Conservation (phyloP, 2,797 vertebrate genomes). For the Channa striata region DNA sequence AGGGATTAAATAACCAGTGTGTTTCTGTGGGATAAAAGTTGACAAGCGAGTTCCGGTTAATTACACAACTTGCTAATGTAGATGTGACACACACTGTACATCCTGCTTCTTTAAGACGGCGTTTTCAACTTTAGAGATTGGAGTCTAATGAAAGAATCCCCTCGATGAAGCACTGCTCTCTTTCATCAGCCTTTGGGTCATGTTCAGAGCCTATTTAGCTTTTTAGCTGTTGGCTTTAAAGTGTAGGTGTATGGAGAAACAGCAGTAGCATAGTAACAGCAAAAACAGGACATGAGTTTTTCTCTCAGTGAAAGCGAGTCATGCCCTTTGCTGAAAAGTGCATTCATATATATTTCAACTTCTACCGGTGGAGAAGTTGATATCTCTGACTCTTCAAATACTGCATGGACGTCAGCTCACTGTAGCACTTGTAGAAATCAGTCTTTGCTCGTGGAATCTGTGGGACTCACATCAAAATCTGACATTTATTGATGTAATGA, state of each 20-base stretch:
- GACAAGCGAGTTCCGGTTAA: slow-evolving; percentile 20
- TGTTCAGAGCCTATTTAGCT: neutral
- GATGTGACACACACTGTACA: neutral
- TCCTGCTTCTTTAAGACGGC: neutral
- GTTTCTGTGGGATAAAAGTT: slow-evolving; percentile 23
- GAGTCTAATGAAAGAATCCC: neutral
- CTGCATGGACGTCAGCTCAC: neutral
- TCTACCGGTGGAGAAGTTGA: neutral
- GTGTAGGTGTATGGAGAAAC: slow-evolving; percentile 11
- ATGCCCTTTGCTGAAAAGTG: slow-evolving; percentile 7
- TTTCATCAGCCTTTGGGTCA: neutral
- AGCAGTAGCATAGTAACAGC: neutral
- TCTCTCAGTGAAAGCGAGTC: slow-evolving; percentile 17
- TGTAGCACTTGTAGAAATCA: neutral
- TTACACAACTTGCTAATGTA: neutral
- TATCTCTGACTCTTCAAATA: slow-evolving; percentile 1
- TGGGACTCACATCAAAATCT: neutral
- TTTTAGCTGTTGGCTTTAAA: neutral
- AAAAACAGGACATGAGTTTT: neutral
- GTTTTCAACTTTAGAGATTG: neutral
- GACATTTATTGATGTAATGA: neutral
- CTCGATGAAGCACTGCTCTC: neutral
- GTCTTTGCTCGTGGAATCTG: neutral
- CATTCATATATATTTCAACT: slow-evolving; percentile 7
- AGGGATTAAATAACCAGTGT: slow-evolving; percentile 19